Percentiles rank a stretch among this genome's conserved stretches.
Evolutionary conservation across 2,797 vertebrate species (phyloP).

Genomic region (Pachyuromys duprasi): DNA sequence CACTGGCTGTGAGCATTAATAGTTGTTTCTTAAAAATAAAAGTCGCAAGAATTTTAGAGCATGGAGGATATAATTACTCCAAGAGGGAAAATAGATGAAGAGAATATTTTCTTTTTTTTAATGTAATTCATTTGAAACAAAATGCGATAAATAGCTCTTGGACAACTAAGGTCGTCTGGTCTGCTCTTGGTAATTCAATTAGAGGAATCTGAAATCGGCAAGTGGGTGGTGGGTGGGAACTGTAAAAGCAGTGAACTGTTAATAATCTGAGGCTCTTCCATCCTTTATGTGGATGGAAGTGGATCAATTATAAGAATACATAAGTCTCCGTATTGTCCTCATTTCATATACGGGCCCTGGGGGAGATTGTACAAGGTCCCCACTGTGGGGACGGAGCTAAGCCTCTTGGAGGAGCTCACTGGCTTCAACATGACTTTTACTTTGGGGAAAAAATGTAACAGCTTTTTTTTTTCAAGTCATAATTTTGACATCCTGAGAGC

Average conservation of each 20-base stretch:
- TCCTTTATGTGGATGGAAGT: constrained; percentile 75
- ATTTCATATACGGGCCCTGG: constrained; percentile 48
- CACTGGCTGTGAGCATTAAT: constrained; percentile 59
- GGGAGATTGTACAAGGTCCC: constrained; percentile 56
- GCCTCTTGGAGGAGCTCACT: constrained; percentile 45
- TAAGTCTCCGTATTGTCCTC: constrained; percentile 72
- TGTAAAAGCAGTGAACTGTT: constrained; percentile 80
- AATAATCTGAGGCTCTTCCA: constrained; percentile 79
- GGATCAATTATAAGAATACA: constrained; percentile 73
- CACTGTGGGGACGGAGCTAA: neutral
- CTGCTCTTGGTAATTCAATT: constrained; percentile 80
- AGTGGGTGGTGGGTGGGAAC: constrained; percentile 77
- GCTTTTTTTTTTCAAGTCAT: constrained; percentile 27
- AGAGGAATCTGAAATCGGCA: constrained; percentile 52
- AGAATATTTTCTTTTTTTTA: constrained; percentile 73
- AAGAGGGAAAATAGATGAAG: constrained; percentile 53
- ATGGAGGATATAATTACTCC: constrained; percentile 52
- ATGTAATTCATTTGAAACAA: constrained; percentile 73
- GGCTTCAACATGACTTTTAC: constrained; percentile 54
- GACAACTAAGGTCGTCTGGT: constrained; percentile 77
- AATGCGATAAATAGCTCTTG: constrained; percentile 79
- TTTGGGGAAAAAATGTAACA: neutral
- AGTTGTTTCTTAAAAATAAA: constrained; percentile 74
- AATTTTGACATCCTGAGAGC: constrained; percentile 40
- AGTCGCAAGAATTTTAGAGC: constrained; percentile 75